Evolutionary conservation across 2,888 invertebrate species (phyloP), one percentile per base, ranked within the genome.

Genomic region (Leptinotarsa rubiginosa): DNA sequence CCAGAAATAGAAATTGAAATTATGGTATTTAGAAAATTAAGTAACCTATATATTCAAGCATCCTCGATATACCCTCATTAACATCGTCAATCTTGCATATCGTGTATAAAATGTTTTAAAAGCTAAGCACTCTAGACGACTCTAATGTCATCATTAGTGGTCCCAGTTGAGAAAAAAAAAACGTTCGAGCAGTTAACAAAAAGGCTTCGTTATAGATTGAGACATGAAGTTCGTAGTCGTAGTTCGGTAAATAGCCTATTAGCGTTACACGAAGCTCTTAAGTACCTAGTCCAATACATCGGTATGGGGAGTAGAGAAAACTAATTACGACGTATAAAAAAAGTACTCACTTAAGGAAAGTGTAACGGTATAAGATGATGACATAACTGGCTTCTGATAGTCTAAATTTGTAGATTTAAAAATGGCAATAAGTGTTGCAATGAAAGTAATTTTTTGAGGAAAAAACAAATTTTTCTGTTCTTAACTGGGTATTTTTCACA

Each of bases 31-130:
- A 12, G 10, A 41, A 41, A 41, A 41, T 41, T 41, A 41, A 41
- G 10, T 41, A 41, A 41, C 12, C 41, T 41, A 41, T 41, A 41
- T 41, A 41, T 41, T 41, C 50, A n/a, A 50, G 56, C 22, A 56
- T 56, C 22, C 4, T 15, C 7, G 7, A 18, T 7, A 62, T 31
- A 62, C 31, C 31, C 41, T 62, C 25, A 62, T 62, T 62, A 62
- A n/a, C 25, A 62, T 7, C 62, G 41, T 62, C 62, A 62, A 62
- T 62, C 31, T 31, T 31, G 62, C 62, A n/a, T 62, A 41, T 62
- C 62, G 62, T 62, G 62, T 62, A 41, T 62, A 41, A 31, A 62
- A 62, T 62, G 62, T 62, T 31, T 62, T 62, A 62, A 31, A 62
- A 31, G 31, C 62, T 41, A 31, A 62, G 62, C 62, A 62, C 62